Evolutionary conservation across 2,113 vertebrate species (phyloP), one percentile per base, ranked within the genome.

Genomic region (Anolis sagrei): DNA sequence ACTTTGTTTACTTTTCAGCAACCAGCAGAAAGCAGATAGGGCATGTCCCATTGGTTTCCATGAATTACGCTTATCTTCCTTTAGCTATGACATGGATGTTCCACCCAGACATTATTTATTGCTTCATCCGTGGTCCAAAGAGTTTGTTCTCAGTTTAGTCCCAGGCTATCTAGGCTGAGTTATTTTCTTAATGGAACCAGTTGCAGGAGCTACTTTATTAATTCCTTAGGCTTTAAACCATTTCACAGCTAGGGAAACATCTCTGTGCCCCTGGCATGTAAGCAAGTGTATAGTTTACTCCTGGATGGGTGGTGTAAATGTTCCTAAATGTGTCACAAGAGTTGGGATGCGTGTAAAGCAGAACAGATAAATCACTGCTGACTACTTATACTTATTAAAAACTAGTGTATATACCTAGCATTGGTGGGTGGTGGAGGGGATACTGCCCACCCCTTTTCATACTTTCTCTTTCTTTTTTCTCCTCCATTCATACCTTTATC

Each of bases 111-210:
- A 73, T 88, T 84, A 86, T 87, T 86, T 82, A 91, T 88, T 85
- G 83, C 88, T 90, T 85, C 68, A n/a, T 70, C 88, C 82, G 82
- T 91, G 78, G 85, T 85, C 83, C 85, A 48, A 88, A 91, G 76
- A 10, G n/a, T 81, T 48, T 78, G 77, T 86, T 93, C 13, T 70
- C 76, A 78, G 82, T 89, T 89, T 61, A 86, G 76, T 82, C 34
- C n/a, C 78, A 85, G 87, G 74, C 88, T 90, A 21, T 85, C 84
- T 81, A 70, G 34, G 85, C 90, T 87, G 90, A 73, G 84, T 85
- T 90, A 76, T 87, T 92, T 81, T 90, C 76, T n/a, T 92, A 89
- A 90, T 82, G 39, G 87, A 91, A 91, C 23, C 79, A 93, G 76
- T 82, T 79, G 84, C 79, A 79, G 83, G 76, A 83, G 81, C 89